Conservation (phyloP, 1,140 invertebrate species). For the Habropoda laboriosa region DNA sequence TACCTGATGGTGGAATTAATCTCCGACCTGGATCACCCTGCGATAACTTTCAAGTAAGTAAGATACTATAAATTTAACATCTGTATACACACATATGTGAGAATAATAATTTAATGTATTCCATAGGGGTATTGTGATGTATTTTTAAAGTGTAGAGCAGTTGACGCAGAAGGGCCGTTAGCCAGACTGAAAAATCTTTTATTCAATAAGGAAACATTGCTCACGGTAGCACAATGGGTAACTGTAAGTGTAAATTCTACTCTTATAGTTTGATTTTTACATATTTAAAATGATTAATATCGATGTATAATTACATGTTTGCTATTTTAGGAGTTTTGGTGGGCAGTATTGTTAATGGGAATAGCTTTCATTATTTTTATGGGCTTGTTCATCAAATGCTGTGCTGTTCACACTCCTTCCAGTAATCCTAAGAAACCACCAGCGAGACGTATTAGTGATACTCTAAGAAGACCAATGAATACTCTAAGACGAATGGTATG, state of each 20-base stretch:
- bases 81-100: not conserved
- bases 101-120: not conserved
- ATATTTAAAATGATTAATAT: not conserved
- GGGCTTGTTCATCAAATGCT: constrained; percentile 99
- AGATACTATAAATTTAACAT: not conserved
- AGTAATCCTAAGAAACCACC: constrained; percentile 97
- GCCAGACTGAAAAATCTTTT: constrained; percentile 98
- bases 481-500: constrained; percentile 91
- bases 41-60: constrained; percentile 97
- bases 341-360: constrained; percentile 95
- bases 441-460: constrained; percentile 92
- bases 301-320: constrained; percentile 15
- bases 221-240: constrained; percentile 93
- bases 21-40: constrained; percentile 97
- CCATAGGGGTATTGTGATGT: constrained; percentile 97
- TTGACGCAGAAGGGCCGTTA: constrained; percentile 98
- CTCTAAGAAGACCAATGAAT: constrained; percentile 93
- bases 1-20: constrained; percentile 93
- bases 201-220: constrained; percentile 95
- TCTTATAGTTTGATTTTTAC: not conserved
- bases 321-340: constrained; percentile 93
- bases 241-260: constrained; percentile 82
- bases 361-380: constrained; percentile 96
- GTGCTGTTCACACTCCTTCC: constrained; percentile 99
- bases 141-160: constrained; percentile 97